A percentile compares a stretch with the other conserved stretches of the same genome.
These are phyloP conservation scores for Rattus rattus DNA, from an alignment of 2,113 vertebrate species.

Conservation along the genomic window DNA sequence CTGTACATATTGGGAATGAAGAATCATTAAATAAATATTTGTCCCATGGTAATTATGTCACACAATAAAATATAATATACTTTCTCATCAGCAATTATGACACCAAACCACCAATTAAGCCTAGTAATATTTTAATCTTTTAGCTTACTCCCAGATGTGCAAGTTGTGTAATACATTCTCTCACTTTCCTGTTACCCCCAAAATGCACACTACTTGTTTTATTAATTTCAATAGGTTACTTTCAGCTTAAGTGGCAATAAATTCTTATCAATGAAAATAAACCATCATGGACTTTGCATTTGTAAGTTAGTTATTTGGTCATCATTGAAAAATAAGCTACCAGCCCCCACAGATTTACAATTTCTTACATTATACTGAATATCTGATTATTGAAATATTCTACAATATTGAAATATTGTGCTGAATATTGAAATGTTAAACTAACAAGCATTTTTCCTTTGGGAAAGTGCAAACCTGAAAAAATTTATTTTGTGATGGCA, in stretches of 20 bases:
- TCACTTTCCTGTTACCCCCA: slow-evolving; percentile 18
- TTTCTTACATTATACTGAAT: slow-evolving; percentile 14
- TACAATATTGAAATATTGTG: slow-evolving; percentile 22
- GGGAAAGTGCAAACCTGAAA: not conserved
- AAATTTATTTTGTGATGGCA: not conserved
- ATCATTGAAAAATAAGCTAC: slow-evolving; percentile 41
- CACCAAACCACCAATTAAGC: slow-evolving; percentile 42
- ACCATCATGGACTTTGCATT: slow-evolving; percentile 10
- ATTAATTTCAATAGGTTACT: slow-evolving; percentile 58
- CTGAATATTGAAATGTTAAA: slow-evolving; percentile 45
- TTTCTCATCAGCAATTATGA: slow-evolving; percentile 55
- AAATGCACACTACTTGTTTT: slow-evolving; percentile 45
- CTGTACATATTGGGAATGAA: slow-evolving; percentile 27
- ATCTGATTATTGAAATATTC: slow-evolving; percentile 19
- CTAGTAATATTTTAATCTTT: slow-evolving; percentile 60
- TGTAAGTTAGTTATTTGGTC: slow-evolving; percentile 38
- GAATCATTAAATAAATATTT: slow-evolving; percentile 50
- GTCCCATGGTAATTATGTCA: slow-evolving; percentile 64
- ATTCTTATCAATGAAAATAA: slow-evolving; percentile 52
- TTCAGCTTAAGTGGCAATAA: slow-evolving; percentile 44
- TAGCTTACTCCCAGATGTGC: slow-evolving; percentile 58
- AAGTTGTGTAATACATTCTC: slow-evolving; percentile 37
- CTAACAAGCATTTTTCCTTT: slow-evolving; percentile 59
- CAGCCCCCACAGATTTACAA: not conserved
- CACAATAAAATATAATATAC: slow-evolving; percentile 46